Evolutionary conservation across 2,797 vertebrate species (phyloP).

Genomic region (Saxicola maurus): DNA sequence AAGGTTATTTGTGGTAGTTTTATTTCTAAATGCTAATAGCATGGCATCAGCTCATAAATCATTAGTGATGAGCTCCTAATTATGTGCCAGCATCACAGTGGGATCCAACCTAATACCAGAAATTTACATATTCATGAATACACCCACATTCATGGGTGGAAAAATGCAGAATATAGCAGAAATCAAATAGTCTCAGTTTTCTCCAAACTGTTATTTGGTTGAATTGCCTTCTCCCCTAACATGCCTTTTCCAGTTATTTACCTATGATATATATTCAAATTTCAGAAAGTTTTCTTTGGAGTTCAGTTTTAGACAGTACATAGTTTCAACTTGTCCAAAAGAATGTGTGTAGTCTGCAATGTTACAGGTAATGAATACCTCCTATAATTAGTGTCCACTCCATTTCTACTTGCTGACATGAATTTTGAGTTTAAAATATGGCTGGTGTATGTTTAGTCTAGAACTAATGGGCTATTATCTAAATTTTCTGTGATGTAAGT

Average conservation of each 20-base stretch:
- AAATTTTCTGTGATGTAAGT: slow-evolving; percentile 48
- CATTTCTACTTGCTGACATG: slow-evolving; percentile 33
- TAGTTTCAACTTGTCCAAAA: neutral
- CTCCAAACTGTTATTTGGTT: neutral
- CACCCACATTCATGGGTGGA: neutral
- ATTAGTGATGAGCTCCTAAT: slow-evolving; percentile 37
- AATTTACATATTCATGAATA: slow-evolving; percentile 33
- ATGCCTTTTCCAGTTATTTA: neutral
- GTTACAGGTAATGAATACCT: neutral
- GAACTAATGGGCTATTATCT: slow-evolving; percentile 29
- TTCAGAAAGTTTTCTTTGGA: neutral
- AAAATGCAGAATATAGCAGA: neutral
- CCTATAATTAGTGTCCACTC: slow-evolving; percentile 6
- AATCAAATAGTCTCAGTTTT: neutral
- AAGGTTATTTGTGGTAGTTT: neutral
- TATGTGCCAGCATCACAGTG: slow-evolving; percentile 31
- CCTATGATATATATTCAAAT: neutral
- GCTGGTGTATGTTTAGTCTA: slow-evolving; percentile 32
- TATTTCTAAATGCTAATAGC: slow-evolving; percentile 29
- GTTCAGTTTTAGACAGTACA: neutral
- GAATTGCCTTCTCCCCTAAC: neutral
- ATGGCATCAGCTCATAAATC: slow-evolving; percentile 25
- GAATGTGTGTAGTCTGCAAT: neutral
- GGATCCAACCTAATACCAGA: neutral
- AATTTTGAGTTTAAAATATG: slow-evolving; percentile 34